Percentiles rank a stretch among this genome's conserved stretches.
phyloP scores from a whole-genome alignment of 2,113 vertebrate genomes.

The Phrynosoma platyrhinos region DNA sequence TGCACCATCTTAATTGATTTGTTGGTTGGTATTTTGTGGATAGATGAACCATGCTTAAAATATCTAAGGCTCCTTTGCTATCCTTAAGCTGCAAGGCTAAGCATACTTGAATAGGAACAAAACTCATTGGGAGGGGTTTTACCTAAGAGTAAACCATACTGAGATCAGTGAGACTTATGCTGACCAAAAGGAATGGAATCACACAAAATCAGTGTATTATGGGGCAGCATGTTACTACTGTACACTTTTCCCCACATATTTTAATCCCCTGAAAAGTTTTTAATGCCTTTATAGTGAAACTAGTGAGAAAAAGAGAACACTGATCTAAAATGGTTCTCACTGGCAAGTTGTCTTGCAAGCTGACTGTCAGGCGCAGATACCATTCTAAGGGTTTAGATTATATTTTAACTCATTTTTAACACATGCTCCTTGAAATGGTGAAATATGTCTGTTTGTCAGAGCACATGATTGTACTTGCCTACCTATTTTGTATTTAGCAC shows the following conservation, averaged over 20 bases:
- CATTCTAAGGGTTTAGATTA: too few species aligned
- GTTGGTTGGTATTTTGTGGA: slow-evolving; percentile 3
- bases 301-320: not conserved
- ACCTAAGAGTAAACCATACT: not conserved
- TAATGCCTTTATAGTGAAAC: not conserved
- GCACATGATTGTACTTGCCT: too few species aligned
- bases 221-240: not conserved
- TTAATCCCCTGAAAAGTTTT: not conserved
- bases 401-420: too few species aligned
- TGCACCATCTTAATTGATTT: slow-evolving; percentile 31
- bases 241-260: not conserved
- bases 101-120: not conserved
- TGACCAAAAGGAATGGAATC: not conserved
- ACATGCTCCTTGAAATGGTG: too few species aligned
- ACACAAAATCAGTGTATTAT: not conserved
- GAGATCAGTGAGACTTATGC: not conserved
- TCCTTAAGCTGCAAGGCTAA: not conserved
- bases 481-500: too few species aligned
- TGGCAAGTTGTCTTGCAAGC: not conserved
- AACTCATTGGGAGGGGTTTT: not conserved
- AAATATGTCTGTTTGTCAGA: too few species aligned
- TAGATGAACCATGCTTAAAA: slow-evolving; percentile 12
- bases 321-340: not conserved
- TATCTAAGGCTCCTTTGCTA: not conserved
- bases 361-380: too few species aligned